Evolutionary conservation across 2,113 vertebrate species (phyloP).

Genomic region (Oxygymnocypris stewartii): DNA sequence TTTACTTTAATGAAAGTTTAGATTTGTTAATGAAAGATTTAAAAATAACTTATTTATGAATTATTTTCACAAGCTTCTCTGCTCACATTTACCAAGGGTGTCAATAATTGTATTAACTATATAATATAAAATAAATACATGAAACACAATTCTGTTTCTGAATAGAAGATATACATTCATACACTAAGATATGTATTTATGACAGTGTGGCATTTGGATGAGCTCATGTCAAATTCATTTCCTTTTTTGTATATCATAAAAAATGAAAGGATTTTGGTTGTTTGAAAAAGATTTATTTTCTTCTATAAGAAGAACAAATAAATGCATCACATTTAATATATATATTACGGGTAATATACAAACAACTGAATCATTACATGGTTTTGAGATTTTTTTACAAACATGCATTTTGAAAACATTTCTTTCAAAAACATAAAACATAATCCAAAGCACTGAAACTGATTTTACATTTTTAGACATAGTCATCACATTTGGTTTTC

Average conservation of each 20-base stretch:
- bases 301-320: conserved; percentile 13
- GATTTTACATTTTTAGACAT: neutral
- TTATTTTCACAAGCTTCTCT: no score
- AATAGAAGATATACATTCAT: no score
- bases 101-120: no score
- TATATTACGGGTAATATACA: neutral
- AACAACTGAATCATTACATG: neutral
- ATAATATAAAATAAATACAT: no score
- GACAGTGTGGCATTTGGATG: neutral
- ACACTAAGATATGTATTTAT: no score
- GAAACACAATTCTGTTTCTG: no score
- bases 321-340: neutral
- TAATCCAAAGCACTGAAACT: neutral
- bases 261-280: neutral
- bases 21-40: no score
- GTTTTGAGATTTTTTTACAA: neutral
- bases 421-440: neutral
- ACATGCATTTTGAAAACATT: neutral
- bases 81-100: neutral
- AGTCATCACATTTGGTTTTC: no score
- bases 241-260: neutral
- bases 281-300: neutral
- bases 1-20: no score
- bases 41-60: no score
- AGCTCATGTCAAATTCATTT: no score